Conservation (phyloP, 2,113 vertebrate species). For the Cichladusa arquata region DNA sequence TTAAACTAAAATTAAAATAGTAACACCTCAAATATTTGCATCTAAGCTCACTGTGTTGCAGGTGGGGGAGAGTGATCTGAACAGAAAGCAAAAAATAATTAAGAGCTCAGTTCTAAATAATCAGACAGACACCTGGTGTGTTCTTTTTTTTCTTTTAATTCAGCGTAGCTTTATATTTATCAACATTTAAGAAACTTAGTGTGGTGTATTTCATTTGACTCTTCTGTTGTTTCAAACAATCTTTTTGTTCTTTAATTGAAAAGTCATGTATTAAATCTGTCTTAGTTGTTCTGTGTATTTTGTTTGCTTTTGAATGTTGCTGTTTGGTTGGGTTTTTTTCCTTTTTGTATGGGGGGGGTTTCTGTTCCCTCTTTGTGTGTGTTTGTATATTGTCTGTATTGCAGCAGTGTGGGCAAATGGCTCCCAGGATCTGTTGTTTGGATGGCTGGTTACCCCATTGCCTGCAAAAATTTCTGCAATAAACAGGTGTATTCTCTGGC, state of each 20-base stretch:
- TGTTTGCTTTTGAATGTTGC: background rate
- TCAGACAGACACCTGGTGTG: background rate
- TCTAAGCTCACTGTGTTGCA: background rate
- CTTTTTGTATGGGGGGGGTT: background rate
- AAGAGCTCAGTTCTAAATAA: background rate
- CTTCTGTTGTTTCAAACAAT: background rate
- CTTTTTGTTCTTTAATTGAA: background rate
- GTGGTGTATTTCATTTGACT: background rate
- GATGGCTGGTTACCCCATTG: background rate
- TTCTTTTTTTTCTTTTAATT: background rate
- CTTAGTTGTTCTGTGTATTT: background rate
- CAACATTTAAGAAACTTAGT: background rate
- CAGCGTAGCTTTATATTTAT: background rate
- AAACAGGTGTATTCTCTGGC: background rate
- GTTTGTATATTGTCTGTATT: slow-evolving; percentile 9
- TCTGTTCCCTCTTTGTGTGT: background rate
- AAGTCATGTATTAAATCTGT: background rate
- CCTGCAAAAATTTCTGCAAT: background rate
- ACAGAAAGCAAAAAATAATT: background rate
- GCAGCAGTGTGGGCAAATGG: background rate
- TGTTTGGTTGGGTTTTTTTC: background rate
- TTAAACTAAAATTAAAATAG: background rate
- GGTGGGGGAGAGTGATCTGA: background rate
- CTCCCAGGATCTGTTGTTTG: background rate
- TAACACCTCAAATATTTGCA: background rate